Percentiles rank a stretch among this genome's conserved stretches.
Conservation (phyloP, 2,888 invertebrate species). For the Parnassius glacialis region DNA sequence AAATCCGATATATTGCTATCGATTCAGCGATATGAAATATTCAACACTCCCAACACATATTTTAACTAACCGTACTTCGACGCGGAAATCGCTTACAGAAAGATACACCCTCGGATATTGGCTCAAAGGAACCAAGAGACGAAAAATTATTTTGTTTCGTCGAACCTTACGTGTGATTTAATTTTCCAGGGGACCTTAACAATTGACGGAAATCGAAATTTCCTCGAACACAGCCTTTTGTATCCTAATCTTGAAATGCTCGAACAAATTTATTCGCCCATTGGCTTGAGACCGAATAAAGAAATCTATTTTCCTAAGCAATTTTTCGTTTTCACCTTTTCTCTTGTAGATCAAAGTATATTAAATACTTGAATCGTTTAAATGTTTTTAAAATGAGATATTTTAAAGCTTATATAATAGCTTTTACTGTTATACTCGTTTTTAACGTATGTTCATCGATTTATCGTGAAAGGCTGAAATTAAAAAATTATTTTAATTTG, state of each 20-base stretch:
- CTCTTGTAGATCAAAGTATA: neutral
- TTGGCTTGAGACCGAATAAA: conserved; percentile 35
- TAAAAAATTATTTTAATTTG: too few relatives aligned
- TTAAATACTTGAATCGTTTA: neutral
- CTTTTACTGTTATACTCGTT: too few relatives aligned
- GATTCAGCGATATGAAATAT: conserved; percentile 13
- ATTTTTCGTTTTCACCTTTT: conserved; percentile 21
- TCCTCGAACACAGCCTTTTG: conserved; percentile 45
- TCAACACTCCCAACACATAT: conserved; percentile 16
- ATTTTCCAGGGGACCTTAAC: conserved; percentile 49
- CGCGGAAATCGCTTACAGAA: conserved; percentile 25
- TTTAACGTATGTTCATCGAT: too few relatives aligned
- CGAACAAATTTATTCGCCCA: conserved; percentile 55
- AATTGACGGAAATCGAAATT: conserved; percentile 67
- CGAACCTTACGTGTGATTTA: conserved; percentile 55
- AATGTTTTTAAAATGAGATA: neutral
- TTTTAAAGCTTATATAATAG: too few relatives aligned
- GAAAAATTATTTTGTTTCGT: conserved; percentile 52
- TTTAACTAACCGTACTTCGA: conserved; percentile 18
- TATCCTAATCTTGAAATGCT: conserved; percentile 54
- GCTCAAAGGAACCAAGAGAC: conserved; percentile 49
- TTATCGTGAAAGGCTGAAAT: too few relatives aligned
- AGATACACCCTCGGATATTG: conserved; percentile 43
- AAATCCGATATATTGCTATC: conserved; percentile 8
- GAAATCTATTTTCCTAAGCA: conserved; percentile 28